Evolutionary conservation across 1,140 invertebrate species (phyloP), one percentile per base, ranked within the genome.

Genomic region (Bombus haemorrhoidalis): DNA sequence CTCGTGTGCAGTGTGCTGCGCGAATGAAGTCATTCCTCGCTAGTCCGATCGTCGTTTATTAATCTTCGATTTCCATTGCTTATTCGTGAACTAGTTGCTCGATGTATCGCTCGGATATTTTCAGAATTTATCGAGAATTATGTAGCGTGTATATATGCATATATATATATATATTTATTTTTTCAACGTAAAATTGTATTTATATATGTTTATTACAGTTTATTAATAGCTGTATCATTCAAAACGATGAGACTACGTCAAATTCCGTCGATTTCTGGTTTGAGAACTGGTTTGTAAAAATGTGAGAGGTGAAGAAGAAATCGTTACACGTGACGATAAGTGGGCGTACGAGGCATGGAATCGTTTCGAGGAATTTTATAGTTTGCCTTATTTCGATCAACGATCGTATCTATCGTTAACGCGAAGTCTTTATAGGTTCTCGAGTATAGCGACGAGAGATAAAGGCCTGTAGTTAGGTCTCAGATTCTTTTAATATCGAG

Each of bases 11-110:
- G 12, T 32, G 18, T n/a, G 18, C 77, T 28, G 13, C 57, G 1
- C n/a, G 18, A 37, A 85, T 57, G 28, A 59, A 85, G 41, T 47
- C 39, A 59, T 85, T 85, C 59, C 71, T 41, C 37, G 32, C 68
- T 43, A 39, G 53, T 3, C 39, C 4, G 15, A 10, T 62, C 13
- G 12, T 37, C 18, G 4, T 41, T 81, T 64, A 57, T 68, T 37
- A 72, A 72, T 78, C 5, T 41, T 25, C 28, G 73, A 68, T 59
- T 53, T 75, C 13, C 37, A 37, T 22, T 34, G 25, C 18, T 39
- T 59, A 25, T 22, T 37, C 32, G 34, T 22, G 15, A 25, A 1
- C 12, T 39, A 3, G 18, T 18, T 13, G 9, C 25, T n/a, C 0
- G 32, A 32, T 22, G 32, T 53, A 32, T 43, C 71, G 41, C 2